Conservation (phyloP, 2,113 vertebrate genomes). For the Chlamydotis undulata region DNA sequence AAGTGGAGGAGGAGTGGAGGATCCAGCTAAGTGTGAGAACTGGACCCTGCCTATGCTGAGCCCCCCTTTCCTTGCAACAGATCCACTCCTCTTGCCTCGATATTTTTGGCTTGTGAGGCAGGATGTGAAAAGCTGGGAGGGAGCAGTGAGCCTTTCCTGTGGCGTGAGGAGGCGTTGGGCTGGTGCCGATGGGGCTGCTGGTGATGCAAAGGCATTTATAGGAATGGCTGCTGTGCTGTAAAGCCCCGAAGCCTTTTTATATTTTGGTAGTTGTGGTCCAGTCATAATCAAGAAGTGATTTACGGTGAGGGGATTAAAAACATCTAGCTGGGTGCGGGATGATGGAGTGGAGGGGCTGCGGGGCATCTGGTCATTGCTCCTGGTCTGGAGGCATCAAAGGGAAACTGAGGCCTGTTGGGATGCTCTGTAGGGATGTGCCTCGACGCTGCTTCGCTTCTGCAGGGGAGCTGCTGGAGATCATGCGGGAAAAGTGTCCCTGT, state of each 20-base stretch:
- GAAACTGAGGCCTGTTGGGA: neutral
- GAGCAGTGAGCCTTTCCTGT: accelerated
- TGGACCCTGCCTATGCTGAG: neutral
- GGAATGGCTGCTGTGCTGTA: accelerated
- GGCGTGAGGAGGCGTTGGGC: accelerated
- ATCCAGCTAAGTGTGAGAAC: neutral
- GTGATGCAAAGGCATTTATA: neutral
- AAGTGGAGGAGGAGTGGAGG: neutral
- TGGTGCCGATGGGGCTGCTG: neutral
- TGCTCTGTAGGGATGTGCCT: neutral
- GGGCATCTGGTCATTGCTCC: accelerated
- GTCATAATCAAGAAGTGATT: neutral
- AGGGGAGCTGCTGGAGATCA: neutral
- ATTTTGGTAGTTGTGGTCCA: neutral
- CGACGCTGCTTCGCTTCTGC: neutral
- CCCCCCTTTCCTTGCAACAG: neutral
- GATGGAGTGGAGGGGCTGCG: accelerated
- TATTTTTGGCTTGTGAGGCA: neutral
- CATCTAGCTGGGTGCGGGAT: accelerated
- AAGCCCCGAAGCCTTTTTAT: neutral
- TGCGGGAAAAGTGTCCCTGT: neutral
- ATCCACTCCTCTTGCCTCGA: neutral
- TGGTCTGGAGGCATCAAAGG: neutral
- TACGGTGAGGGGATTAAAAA: neutral
- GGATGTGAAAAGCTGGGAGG: neutral